phyloP scores from a whole-genome alignment of 2,113 vertebrate species.

The Onychostruthus taczanowskii region DNA sequence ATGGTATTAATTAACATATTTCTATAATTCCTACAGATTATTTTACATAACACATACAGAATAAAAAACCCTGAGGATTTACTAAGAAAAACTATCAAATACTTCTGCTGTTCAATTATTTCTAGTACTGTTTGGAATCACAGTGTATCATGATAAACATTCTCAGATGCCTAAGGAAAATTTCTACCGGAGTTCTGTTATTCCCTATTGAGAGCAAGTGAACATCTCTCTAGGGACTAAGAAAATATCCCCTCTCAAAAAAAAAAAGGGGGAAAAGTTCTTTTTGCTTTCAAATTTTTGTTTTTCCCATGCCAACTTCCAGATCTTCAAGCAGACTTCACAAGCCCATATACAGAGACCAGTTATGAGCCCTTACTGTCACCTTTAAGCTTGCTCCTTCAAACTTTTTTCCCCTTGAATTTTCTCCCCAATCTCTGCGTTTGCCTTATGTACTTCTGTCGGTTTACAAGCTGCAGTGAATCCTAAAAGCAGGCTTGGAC shows the following conservation, averaged over 20 bases:
- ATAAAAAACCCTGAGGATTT: neutral
- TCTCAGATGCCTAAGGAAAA: neutral
- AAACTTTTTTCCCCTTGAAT: neutral
- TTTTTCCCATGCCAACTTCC: neutral
- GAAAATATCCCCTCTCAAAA: neutral
- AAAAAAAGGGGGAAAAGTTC: rapidly evolving
- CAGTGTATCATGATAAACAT: neutral
- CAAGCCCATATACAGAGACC: neutral
- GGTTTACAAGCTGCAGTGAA: neutral
- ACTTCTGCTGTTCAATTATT: neutral
- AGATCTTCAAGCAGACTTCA: neutral
- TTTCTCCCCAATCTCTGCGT: neutral
- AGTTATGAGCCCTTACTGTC: neutral
- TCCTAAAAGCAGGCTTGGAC: neutral
- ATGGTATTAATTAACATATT: neutral
- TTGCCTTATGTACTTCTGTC: neutral
- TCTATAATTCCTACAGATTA: neutral
- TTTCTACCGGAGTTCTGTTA: neutral
- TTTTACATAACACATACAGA: neutral
- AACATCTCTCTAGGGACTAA: neutral
- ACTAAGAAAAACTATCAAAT: neutral
- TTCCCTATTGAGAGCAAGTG: neutral
- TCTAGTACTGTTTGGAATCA: neutral
- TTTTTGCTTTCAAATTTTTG: neutral
- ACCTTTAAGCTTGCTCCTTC: neutral